Percentiles rank a stretch among this genome's conserved stretches.
phyloP scores from a whole-genome alignment of 2,888 invertebrate species.

The Megalurothrips usitatus region DNA sequence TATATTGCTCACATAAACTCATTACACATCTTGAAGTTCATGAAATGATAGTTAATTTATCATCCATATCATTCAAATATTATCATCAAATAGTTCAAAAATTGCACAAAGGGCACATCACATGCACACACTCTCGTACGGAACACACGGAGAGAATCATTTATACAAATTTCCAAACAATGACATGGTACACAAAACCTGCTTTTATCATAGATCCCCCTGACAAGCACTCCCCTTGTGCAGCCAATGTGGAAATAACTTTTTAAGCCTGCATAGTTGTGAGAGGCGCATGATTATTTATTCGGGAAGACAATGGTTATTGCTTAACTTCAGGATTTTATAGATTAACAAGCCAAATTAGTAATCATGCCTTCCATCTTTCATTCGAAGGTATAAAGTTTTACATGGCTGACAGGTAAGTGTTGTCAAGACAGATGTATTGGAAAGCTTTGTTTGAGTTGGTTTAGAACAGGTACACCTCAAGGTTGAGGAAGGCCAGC shows the following conservation, averaged over 20 bases:
- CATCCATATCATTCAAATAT: conserved; percentile 23
- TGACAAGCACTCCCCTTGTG: not conserved
- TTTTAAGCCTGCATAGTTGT: not conserved
- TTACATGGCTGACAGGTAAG: not conserved
- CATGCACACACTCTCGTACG: not conserved
- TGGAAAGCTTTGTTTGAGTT: conserved; percentile 1
- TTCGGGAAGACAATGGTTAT: conserved; percentile 22
- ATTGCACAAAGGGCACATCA: conserved; percentile 26
- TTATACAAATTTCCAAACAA: conserved; percentile 18
- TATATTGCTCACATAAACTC: conserved; percentile 14
- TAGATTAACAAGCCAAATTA: not conserved
- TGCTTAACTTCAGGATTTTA: conserved; percentile 2
- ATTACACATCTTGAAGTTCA: conserved; percentile 13
- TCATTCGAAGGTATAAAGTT: not conserved
- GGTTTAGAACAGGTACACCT: conserved; percentile 1
- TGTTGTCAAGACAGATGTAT: not conserved
- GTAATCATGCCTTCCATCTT: not conserved
- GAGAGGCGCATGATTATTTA: not conserved
- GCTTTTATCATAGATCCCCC: not conserved
- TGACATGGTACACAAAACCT: conserved; percentile 5
- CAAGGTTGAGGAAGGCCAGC: not conserved
- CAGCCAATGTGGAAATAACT: not conserved
- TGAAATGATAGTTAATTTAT: conserved; percentile 13
- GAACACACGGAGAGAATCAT: conserved; percentile 19
- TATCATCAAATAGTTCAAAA: conserved; percentile 27